Percentiles rank a stretch among this genome's conserved stretches.
Conservation (phyloP, 2,113 vertebrate genomes). For the Noturus placidus region DNA sequence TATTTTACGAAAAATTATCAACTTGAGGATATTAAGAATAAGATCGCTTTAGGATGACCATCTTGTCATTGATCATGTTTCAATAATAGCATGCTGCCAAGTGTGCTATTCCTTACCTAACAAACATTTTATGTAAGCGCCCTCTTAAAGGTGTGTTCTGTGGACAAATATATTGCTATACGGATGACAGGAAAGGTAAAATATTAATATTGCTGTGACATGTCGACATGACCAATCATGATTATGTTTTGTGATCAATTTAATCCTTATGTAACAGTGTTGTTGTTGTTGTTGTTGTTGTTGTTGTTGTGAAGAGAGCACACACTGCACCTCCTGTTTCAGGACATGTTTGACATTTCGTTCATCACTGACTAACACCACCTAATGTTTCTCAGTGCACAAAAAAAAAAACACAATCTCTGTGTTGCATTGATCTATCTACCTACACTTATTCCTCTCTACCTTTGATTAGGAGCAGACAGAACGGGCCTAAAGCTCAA, state of each 20-base stretch:
- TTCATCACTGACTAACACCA: background rate
- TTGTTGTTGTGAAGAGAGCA: background rate
- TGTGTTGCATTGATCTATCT: background rate
- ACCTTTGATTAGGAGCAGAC: constrained; percentile 28
- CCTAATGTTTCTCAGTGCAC: background rate
- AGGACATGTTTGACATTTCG: background rate
- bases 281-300: background rate
- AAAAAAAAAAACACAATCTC: background rate
- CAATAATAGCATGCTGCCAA: background rate
- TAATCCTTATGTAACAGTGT: background rate
- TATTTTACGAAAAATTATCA: background rate
- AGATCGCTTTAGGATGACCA: background rate
- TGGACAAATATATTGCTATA: background rate
- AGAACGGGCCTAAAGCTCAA: constrained; percentile 25
- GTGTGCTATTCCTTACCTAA: background rate
- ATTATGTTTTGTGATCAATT: background rate
- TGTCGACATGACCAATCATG: background rate
- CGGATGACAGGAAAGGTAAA: background rate
- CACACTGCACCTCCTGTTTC: constrained; percentile 1
- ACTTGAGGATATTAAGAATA: background rate
- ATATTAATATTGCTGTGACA: background rate
- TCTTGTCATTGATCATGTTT: background rate
- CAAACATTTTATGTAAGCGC: background rate
- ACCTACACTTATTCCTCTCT: background rate
- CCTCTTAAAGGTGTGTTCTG: background rate